phyloP scores from a whole-genome alignment of 2,113 vertebrate genomes.

The Lethenteron camtschaticum region DNA sequence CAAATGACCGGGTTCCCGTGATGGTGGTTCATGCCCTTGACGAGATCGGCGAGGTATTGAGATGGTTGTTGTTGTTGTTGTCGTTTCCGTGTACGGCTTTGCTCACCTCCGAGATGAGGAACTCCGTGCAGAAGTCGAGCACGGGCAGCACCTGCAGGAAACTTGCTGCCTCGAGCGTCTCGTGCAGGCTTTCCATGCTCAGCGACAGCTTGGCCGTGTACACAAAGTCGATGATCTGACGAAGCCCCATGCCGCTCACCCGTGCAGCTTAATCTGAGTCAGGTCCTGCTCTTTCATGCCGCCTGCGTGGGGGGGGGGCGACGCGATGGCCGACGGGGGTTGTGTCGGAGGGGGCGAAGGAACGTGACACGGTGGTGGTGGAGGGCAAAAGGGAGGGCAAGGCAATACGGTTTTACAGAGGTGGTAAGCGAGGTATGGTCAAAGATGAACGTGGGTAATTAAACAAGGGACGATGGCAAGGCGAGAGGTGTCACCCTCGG shows the following conservation, averaged over 20 bases:
- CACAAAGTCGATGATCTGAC: conserved; percentile 40
- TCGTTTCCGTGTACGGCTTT: not conserved
- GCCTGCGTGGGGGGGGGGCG: conserved; percentile 15
- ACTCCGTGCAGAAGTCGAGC: conserved; percentile 35
- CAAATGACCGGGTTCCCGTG: no score
- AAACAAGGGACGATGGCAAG: not conserved
- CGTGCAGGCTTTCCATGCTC: conserved; percentile 30
- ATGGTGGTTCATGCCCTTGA: no score
- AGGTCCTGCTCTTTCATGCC: conserved; percentile 42
- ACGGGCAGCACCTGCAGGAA: conserved; percentile 41
- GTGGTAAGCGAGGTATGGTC: not conserved
- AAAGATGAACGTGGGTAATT: not conserved
- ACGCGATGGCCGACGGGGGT: not conserved
- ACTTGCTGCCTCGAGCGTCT: conserved; percentile 39
- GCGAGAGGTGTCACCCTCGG: not conserved
- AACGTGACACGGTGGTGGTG: not conserved
- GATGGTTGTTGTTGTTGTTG: no score
- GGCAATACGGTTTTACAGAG: not conserved
- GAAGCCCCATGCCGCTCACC: conserved; percentile 29
- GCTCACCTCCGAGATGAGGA: conserved; percentile 35
- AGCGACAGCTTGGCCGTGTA: conserved; percentile 33
- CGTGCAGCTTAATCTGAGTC: conserved; percentile 37
- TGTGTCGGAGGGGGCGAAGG: not conserved
- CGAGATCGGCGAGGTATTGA: no score
- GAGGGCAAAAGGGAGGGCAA: not conserved